Percentiles rank a stretch among this genome's conserved stretches.
These are phyloP conservation scores for Parnassius mnemosyne DNA, from an alignment of 2,888 invertebrate species.

Conservation along the genomic window DNA sequence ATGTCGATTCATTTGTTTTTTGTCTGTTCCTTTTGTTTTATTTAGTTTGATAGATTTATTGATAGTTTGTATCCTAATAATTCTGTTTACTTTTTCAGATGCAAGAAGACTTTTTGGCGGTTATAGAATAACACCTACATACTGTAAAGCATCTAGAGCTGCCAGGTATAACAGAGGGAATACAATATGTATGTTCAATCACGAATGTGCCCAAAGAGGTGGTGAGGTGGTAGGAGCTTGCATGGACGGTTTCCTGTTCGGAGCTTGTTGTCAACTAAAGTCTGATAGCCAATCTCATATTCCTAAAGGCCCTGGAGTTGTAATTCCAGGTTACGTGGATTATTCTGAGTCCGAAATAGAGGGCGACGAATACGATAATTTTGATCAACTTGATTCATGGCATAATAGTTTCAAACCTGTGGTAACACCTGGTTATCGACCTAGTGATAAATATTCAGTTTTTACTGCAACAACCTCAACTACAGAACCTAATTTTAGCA, in stretches of 20 bases:
- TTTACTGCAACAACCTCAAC: conserved; percentile 46
- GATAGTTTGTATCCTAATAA: too few relatives aligned
- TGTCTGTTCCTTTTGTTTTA: too few relatives aligned
- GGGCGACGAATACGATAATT: conserved; percentile 59
- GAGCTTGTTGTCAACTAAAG: conserved; percentile 91
- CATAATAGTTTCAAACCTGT: conserved; percentile 73
- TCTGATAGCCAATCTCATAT: conserved; percentile 72
- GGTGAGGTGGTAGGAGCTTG: conserved; percentile 93
- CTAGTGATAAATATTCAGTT: conserved; percentile 43
- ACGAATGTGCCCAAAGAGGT: conserved; percentile 89
- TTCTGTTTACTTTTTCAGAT: conserved; percentile 47
- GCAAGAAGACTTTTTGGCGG: conserved; percentile 89
- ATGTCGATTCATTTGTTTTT: too few relatives aligned
- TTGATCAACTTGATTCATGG: conserved; percentile 64
- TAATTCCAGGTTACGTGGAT: conserved; percentile 73
- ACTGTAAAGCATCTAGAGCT: conserved; percentile 86
- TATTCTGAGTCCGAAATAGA: conserved; percentile 64
- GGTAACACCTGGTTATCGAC: conserved; percentile 71
- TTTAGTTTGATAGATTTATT: too few relatives aligned
- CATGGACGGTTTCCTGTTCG: conserved; percentile 95
- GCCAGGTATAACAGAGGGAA: conserved; percentile 83
- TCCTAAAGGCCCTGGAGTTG: conserved; percentile 72
- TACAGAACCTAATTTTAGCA: conserved; percentile 49
- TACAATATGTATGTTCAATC: conserved; percentile 96
- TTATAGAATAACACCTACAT: conserved; percentile 90